Conservation (phyloP, 2,888 invertebrate species). For the Drosophila fulvimacula region DNA sequence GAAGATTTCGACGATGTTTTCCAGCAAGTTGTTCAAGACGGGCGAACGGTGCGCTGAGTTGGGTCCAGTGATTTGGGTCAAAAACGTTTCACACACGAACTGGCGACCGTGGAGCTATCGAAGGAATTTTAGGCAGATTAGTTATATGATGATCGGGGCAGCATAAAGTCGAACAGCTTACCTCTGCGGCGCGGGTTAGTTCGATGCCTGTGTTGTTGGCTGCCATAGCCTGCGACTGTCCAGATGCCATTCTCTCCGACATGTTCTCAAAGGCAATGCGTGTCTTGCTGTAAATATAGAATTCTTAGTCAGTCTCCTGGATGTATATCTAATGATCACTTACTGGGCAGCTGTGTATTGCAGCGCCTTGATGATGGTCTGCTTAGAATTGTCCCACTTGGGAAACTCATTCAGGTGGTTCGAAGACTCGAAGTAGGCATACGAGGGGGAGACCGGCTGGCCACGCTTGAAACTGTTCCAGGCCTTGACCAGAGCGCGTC, state of each 20-base stretch:
- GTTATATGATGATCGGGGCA: too few relatives aligned
- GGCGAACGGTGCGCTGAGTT: slow-evolving; percentile 86
- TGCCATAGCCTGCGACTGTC: slow-evolving; percentile 90
- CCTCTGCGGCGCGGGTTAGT: slow-evolving; percentile 92
- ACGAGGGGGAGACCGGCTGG: slow-evolving; percentile 87
- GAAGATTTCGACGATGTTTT: slow-evolving; percentile 91
- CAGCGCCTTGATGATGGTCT: slow-evolving; percentile 84
- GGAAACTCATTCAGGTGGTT: slow-evolving; percentile 52
- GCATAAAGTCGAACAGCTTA: slow-evolving; percentile 11
- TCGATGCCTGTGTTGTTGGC: slow-evolving; percentile 95
- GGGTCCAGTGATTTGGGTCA: slow-evolving; percentile 86
- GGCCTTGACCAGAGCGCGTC: slow-evolving; percentile 92
- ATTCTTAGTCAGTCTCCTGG: not conserved
- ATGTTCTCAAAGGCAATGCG: slow-evolving; percentile 89
- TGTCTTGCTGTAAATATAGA: slow-evolving; percentile 87
- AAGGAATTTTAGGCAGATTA: not conserved
- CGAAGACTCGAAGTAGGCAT: slow-evolving; percentile 87
- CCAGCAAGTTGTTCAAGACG: slow-evolving; percentile 87
- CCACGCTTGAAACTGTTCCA: slow-evolving; percentile 89
- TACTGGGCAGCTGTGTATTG: slow-evolving; percentile 85
- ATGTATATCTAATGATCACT: slow-evolving; percentile 26
- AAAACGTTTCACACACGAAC: slow-evolving; percentile 89
- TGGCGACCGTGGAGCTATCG: slow-evolving; percentile 92
- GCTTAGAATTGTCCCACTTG: slow-evolving; percentile 80
- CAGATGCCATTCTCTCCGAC: slow-evolving; percentile 88